These are phyloP conservation scores for Alitta virens DNA, from an alignment of 2,888 invertebrate genomes.

Conservation along the genomic window DNA sequence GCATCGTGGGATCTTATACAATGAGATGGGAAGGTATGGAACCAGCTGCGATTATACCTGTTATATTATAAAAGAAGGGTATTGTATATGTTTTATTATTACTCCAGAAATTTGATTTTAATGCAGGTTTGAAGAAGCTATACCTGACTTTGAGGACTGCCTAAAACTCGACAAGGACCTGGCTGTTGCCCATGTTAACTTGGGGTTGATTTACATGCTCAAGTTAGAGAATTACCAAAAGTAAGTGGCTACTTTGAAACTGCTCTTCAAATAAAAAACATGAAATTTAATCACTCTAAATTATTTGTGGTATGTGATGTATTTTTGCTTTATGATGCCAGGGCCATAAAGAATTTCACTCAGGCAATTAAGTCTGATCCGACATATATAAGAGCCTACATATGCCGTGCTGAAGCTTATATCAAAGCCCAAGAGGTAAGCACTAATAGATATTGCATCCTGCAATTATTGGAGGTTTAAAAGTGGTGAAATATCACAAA, in stretches of 20 bases:
- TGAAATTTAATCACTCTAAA: too few species aligned
- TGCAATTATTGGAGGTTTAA: too few species aligned
- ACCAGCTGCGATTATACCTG: neutral
- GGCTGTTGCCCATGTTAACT: slow-evolving; percentile 53
- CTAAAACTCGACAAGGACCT: slow-evolving; percentile 52
- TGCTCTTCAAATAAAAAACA: too few species aligned
- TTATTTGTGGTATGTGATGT: too few species aligned
- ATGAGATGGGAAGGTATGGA: slow-evolving; percentile 46
- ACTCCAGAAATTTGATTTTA: too few species aligned
- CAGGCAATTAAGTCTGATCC: slow-evolving; percentile 54
- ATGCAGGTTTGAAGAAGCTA: slow-evolving; percentile 52
- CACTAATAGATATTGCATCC: too few species aligned
- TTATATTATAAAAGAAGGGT: too few species aligned
- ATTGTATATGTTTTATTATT: too few species aligned
- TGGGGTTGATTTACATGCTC: slow-evolving; percentile 54
- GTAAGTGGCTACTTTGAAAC: slow-evolving; percentile 34
- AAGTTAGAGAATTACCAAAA: slow-evolving; percentile 49
- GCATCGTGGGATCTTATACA: slow-evolving; percentile 55
- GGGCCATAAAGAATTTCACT: slow-evolving; percentile 54
- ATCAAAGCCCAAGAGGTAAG: slow-evolving; percentile 51
- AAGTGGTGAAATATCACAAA: too few species aligned
- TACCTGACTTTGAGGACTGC: slow-evolving; percentile 55
- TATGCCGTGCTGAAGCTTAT: slow-evolving; percentile 55
- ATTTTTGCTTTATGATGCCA: slow-evolving; percentile 27
- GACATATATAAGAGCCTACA: slow-evolving; percentile 54